Evolutionary conservation across 2,888 invertebrate genomes (phyloP).

Genomic region (Trimorus sp.): DNA sequence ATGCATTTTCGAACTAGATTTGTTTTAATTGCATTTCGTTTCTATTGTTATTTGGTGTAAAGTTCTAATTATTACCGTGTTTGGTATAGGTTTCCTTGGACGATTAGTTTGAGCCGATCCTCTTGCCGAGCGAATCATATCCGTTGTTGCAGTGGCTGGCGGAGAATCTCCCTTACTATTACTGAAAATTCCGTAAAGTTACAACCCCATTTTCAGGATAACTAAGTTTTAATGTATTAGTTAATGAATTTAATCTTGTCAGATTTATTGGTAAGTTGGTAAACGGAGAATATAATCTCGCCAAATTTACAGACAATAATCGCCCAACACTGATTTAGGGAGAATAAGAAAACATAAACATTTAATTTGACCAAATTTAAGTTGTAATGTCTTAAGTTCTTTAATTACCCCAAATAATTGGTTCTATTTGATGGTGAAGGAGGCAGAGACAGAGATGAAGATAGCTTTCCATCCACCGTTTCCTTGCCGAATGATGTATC

Average conservation of each 20-base stretch:
- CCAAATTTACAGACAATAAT: too few relatives aligned
- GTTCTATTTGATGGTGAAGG: conserved; percentile 85
- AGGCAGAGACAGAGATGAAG: conserved; percentile 83
- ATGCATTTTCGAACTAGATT: too few relatives aligned
- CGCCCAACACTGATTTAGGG: too few relatives aligned
- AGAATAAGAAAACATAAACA: too few relatives aligned
- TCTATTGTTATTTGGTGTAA: too few relatives aligned
- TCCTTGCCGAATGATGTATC: conserved; percentile 81
- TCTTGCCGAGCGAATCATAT: conserved; percentile 79
- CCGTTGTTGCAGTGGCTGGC: conserved; percentile 81
- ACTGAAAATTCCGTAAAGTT: conserved; percentile 49
- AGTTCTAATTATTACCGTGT: conserved; percentile 81
- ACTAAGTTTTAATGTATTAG: too few relatives aligned
- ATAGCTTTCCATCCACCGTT: conserved; percentile 80
- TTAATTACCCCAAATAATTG: conserved; percentile 82
- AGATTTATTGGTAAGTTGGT: too few relatives aligned
- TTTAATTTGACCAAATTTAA: too few relatives aligned
- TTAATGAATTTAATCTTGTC: too few relatives aligned
- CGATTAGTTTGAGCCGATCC: conserved; percentile 74
- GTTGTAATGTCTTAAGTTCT: too few relatives aligned
- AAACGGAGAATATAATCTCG: too few relatives aligned
- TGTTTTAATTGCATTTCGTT: too few relatives aligned
- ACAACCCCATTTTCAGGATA: neutral
- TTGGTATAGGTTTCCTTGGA: conserved; percentile 82
- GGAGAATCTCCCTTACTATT: conserved; percentile 83